A percentile compares a stretch with the other conserved stretches of the same genome.
Evolutionary conservation across 2,113 vertebrate genomes (phyloP).

Genomic region (Syngnathus floridae): DNA sequence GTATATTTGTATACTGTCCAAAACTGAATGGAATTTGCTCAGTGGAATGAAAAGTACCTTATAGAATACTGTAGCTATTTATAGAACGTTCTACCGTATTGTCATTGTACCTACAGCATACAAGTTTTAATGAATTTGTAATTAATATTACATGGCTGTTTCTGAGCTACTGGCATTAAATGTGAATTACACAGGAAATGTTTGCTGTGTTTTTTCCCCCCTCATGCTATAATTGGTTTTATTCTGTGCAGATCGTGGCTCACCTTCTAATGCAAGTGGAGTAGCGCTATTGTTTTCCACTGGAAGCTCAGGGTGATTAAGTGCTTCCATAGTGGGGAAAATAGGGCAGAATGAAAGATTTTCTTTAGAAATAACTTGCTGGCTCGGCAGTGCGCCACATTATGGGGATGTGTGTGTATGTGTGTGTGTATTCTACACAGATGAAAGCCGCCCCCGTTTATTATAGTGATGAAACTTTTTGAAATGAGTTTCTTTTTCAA

Average conservation of each 20-base stretch:
- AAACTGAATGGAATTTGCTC: not conserved
- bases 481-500: not conserved
- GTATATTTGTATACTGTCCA: constrained; percentile 9
- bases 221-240: constrained; percentile 13
- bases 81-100: not conserved
- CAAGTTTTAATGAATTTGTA: not conserved
- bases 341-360: constrained; percentile 67
- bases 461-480: not conserved
- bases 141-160: not conserved
- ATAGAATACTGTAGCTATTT: not conserved
- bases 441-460: not conserved
- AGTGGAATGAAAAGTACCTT: not conserved
- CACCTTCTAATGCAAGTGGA: constrained; percentile 5
- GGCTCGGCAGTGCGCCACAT: constrained; percentile 16
- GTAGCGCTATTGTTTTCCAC: constrained; percentile 19
- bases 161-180: not conserved
- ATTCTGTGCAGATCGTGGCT: constrained; percentile 1
- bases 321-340: constrained; percentile 48
- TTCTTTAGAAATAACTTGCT: constrained; percentile 46
- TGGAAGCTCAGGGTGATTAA: constrained; percentile 48
- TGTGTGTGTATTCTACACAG: not conserved
- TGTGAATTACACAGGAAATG: not conserved
- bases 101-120: not conserved
- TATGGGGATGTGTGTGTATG: not conserved
- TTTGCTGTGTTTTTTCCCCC: not conserved